Evolutionary conservation across 2,113 vertebrate genomes (phyloP).

Genomic region (Tragelaphus buxtoni): DNA sequence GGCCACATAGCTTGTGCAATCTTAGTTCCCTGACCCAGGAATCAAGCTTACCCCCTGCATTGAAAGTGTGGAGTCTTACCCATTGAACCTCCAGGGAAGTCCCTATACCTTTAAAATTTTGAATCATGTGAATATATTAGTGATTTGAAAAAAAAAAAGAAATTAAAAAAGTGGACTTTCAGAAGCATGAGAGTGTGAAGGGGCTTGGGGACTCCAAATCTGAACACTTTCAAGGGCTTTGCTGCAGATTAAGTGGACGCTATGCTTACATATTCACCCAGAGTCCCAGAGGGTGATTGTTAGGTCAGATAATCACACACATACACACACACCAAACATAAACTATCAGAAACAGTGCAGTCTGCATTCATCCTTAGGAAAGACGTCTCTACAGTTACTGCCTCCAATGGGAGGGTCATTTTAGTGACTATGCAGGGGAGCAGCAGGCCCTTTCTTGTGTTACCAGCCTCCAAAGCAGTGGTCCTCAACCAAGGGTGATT

Average conservation of each 20-base stretch:
- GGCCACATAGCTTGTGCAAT: background rate
- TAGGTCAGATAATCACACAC: background rate
- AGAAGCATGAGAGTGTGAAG: background rate
- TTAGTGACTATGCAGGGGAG: background rate
- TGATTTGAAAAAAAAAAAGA: background rate
- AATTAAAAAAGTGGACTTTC: background rate
- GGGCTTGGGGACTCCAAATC: background rate
- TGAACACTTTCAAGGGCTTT: background rate
- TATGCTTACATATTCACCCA: background rate
- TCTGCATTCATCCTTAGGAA: background rate
- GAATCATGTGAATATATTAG: background rate
- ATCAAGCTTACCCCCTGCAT: background rate
- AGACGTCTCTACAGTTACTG: background rate
- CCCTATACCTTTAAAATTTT: background rate
- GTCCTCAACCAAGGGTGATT: background rate
- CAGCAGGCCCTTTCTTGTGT: accelerated
- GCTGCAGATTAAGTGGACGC: background rate
- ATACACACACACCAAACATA: background rate
- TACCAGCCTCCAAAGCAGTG: background rate
- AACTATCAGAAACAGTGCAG: background rate
- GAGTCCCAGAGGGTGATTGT: background rate
- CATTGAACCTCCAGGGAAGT: background rate
- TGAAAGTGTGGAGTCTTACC: background rate
- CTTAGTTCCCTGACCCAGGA: background rate
- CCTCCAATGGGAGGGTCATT: background rate